These are phyloP conservation scores for Sinocyclocheilus anophthalmus DNA, from an alignment of 2,113 vertebrate genomes.

Conservation along the genomic window DNA sequence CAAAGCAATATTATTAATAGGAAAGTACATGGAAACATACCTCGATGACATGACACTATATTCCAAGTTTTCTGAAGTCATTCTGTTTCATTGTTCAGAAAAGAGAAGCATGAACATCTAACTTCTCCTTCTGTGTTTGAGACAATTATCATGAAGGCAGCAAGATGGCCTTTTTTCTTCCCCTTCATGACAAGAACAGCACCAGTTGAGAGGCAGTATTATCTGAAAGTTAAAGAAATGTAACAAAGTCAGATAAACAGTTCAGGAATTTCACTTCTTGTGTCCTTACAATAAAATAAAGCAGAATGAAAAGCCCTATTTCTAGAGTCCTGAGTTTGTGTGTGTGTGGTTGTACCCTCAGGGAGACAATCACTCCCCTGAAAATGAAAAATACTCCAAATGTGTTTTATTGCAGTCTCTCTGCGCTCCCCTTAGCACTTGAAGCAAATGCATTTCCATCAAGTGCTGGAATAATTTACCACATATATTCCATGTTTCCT, in stretches of 20 bases:
- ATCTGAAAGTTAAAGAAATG: background rate
- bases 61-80: too few relatives aligned
- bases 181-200: constrained; percentile 17
- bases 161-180: background rate
- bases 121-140: too few relatives aligned
- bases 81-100: too few relatives aligned
- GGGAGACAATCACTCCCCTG: constrained; percentile 53
- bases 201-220: background rate
- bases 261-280: constrained; percentile 37
- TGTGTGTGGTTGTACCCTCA: constrained; percentile 44
- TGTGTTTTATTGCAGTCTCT: constrained; percentile 53
- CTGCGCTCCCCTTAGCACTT: constrained; percentile 49
- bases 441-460: constrained; percentile 59
- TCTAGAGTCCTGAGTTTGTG: constrained; percentile 24
- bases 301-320: constrained; percentile 31
- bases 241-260: constrained; percentile 40
- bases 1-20: too few relatives aligned
- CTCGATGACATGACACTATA: too few relatives aligned
- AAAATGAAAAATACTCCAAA: constrained; percentile 60
- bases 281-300: constrained; percentile 41
- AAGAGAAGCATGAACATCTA: too few relatives aligned
- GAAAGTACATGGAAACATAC: too few relatives aligned
- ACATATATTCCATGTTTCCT: constrained; percentile 21
- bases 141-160: background rate
- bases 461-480: constrained; percentile 58